A percentile compares a stretch with the other conserved stretches of the same genome.
These are phyloP conservation scores for Desoria tigrina DNA, from an alignment of 2,888 invertebrate genomes.

Conservation along the genomic window DNA sequence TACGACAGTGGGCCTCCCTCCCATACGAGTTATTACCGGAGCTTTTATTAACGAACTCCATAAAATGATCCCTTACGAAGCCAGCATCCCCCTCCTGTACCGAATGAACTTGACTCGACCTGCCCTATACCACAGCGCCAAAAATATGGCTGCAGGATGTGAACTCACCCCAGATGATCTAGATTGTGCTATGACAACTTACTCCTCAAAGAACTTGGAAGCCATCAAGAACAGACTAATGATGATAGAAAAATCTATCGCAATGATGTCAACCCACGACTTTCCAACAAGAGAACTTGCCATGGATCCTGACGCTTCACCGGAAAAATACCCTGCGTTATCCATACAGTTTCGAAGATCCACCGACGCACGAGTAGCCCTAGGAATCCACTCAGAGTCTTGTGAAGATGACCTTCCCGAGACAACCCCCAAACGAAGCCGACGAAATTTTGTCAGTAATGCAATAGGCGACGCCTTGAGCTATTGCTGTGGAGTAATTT, in stretches of 20 bases:
- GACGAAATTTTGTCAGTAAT: neutral
- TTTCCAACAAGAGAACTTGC: no score
- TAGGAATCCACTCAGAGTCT: neutral
- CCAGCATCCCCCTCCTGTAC: neutral
- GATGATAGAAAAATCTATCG: neutral
- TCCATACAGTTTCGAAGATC: neutral
- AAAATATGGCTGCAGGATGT: neutral
- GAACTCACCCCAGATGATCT: neutral
- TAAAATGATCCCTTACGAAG: neutral
- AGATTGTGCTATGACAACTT: neutral
- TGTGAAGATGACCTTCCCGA: neutral
- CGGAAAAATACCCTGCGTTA: no score
- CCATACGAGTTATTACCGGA: slow-evolving; percentile 3
- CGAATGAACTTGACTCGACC: neutral
- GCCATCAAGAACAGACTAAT: neutral
- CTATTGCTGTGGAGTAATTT: slow-evolving; percentile 28
- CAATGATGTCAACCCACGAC: neutral
- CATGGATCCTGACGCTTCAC: no score
- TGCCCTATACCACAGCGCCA: neutral
- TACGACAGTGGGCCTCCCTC: no score
- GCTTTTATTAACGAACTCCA: neutral
- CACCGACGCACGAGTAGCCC: neutral
- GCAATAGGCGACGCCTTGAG: neutral
- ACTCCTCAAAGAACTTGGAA: neutral
- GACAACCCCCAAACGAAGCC: neutral